These are phyloP conservation scores for Thripadectes ignobilis DNA, from an alignment of 2,797 vertebrate species.

Conservation along the genomic window DNA sequence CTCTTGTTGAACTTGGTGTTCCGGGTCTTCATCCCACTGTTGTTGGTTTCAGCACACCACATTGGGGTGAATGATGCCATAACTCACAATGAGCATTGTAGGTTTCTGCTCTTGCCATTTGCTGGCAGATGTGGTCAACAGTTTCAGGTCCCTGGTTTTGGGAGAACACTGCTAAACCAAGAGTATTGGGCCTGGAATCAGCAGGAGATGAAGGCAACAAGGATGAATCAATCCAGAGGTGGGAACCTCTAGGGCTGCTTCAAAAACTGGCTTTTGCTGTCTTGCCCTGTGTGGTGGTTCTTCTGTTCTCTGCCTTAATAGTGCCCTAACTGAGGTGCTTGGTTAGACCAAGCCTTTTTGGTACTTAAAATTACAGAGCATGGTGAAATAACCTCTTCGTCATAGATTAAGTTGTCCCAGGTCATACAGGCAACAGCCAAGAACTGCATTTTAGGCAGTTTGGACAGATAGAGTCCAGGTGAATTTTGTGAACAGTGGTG, in stretches of 20 bases:
- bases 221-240: background rate
- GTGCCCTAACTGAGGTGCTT: background rate
- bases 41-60: background rate
- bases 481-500: background rate
- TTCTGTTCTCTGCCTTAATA: background rate
- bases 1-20: background rate
- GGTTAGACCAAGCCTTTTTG: background rate
- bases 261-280: background rate
- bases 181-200: background rate
- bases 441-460: background rate
- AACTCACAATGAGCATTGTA: rapidly evolving
- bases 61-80: rapidly evolving
- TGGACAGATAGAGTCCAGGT: background rate
- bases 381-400: background rate
- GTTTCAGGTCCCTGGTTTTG: background rate
- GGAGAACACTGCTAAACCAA: background rate
- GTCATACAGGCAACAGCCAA: background rate
- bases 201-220: background rate
- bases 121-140: background rate
- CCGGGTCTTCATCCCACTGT: background rate
- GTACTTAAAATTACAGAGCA: background rate
- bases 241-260: background rate
- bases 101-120: background rate
- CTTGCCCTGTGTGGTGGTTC: background rate
- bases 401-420: background rate